Percentiles rank a stretch among this genome's conserved stretches.
These are phyloP conservation scores for Luehdorfia chinensis DNA, from an alignment of 1,140 invertebrate genomes.

Conservation along the genomic window DNA sequence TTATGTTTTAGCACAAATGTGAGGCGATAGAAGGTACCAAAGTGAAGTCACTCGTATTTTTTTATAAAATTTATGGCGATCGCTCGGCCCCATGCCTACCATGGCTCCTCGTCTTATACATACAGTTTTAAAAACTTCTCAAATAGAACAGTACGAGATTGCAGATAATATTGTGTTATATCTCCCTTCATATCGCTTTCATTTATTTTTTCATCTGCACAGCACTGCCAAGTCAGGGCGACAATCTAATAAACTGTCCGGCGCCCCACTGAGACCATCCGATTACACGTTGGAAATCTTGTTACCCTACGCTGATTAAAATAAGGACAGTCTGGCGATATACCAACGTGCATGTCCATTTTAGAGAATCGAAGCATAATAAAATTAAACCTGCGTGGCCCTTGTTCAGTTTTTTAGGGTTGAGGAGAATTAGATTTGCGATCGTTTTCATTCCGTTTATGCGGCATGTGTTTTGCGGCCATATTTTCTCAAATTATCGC, in stretches of 20 bases:
- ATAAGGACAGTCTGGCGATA: slow-evolving; percentile 36
- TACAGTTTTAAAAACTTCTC: no score
- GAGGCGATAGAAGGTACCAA: no score
- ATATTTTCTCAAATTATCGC: neutral
- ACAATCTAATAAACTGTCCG: slow-evolving; percentile 71
- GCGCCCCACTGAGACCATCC: slow-evolving; percentile 63
- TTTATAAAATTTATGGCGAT: no score
- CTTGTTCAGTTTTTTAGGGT: slow-evolving; percentile 19
- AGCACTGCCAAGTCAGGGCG: slow-evolving; percentile 59
- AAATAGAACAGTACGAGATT: no score
- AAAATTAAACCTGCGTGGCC: slow-evolving; percentile 28
- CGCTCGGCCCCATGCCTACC: no score
- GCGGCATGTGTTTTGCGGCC: neutral
- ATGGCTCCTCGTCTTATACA: no score
- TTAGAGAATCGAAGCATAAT: slow-evolving; percentile 58
- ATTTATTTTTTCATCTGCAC: slow-evolving; percentile 41
- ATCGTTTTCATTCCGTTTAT: slow-evolving; percentile 14
- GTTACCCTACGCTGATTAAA: slow-evolving; percentile 74
- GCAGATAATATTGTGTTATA: no score
- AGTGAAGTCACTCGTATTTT: no score
- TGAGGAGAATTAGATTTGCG: slow-evolving; percentile 7
- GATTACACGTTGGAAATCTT: slow-evolving; percentile 64
- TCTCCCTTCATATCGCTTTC: slow-evolving; percentile 25
- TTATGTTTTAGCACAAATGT: no score
- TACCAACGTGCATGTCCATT: slow-evolving; percentile 34